These are phyloP conservation scores for Brachyhypopomus occidentalis DNA, from an alignment of 2,113 vertebrate species.

Conservation along the genomic window DNA sequence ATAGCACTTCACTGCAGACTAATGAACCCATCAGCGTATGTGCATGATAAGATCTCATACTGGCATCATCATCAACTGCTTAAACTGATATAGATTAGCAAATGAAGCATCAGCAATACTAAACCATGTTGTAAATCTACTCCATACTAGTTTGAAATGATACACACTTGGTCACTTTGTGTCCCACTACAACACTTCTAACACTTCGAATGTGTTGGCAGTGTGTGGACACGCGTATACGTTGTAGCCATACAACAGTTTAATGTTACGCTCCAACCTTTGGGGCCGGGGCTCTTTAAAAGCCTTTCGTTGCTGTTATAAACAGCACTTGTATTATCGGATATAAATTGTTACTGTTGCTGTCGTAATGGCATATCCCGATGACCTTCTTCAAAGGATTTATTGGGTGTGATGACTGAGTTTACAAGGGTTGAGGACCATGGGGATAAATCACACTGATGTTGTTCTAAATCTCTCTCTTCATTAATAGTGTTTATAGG, in stretches of 20 bases:
- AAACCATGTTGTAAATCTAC: too few species aligned
- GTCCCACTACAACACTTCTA: too few species aligned
- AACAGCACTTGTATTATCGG: conserved; percentile 11
- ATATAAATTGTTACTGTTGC: conserved; percentile 6
- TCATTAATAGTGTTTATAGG: conserved; percentile 35
- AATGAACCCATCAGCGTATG: too few species aligned
- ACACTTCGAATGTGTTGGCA: too few species aligned
- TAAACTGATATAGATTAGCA: too few species aligned
- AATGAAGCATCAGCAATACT: too few species aligned
- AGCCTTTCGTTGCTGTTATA: conserved; percentile 1
- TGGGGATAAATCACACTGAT: conserved; percentile 9
- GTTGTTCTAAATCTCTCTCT: conserved; percentile 38
- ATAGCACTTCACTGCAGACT: too few species aligned
- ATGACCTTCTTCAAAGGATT: conserved; percentile 43
- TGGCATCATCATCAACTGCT: too few species aligned
- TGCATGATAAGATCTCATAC: too few species aligned
- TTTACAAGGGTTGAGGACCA: conserved; percentile 33
- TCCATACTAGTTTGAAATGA: too few species aligned
- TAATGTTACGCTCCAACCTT: neutral
- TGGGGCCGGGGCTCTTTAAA: neutral
- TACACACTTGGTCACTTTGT: too few species aligned
- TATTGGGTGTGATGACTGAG: conserved; percentile 15
- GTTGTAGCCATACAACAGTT: neutral
- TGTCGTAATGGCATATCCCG: conserved; percentile 12
- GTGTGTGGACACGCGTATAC: neutral